These are phyloP conservation scores for Drosophila eugracilis DNA, from an alignment of 1,140 invertebrate genomes.

Conservation along the genomic window DNA sequence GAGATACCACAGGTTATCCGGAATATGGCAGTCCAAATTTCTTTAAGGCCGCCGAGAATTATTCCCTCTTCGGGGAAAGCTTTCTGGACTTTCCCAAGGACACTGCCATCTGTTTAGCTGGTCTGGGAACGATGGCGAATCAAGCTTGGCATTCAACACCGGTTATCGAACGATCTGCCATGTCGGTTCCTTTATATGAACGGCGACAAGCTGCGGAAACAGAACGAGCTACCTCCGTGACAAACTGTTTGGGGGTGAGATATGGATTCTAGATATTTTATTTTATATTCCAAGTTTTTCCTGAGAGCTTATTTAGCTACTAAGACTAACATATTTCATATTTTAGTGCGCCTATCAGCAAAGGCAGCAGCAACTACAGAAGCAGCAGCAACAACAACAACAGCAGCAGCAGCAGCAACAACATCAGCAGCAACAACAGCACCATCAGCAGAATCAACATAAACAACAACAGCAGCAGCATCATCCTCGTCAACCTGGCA, in stretches of 20 bases:
- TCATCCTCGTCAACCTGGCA: background rate
- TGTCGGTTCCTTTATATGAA: slow-evolving; percentile 21
- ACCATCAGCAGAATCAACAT: too few species aligned
- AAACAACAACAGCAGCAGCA: background rate
- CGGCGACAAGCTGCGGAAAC: slow-evolving; percentile 7
- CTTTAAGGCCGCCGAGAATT: slow-evolving; percentile 73
- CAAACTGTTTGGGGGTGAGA: slow-evolving; percentile 4
- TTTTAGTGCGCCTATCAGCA: slow-evolving; percentile 11
- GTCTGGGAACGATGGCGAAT: background rate
- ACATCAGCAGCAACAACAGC: too few species aligned
- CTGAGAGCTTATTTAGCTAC: too few species aligned
- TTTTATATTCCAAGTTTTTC: background rate
- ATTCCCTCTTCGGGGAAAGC: slow-evolving; percentile 53
- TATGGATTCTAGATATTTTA: background rate
- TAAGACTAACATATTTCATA: background rate
- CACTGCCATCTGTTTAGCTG: slow-evolving; percentile 20
- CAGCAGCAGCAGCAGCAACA: too few species aligned
- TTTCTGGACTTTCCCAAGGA: slow-evolving; percentile 60
- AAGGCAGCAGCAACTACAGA: background rate
- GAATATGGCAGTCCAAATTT: slow-evolving; percentile 54
- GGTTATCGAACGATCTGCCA: slow-evolving; percentile 39
- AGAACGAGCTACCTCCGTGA: background rate
- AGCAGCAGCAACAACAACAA: too few species aligned
- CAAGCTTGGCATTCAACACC: slow-evolving; percentile 9
- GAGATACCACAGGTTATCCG: slow-evolving; percentile 55